phyloP scores from a whole-genome alignment of 2,113 vertebrate genomes.

The Herpailurus yagouaroundi region DNA sequence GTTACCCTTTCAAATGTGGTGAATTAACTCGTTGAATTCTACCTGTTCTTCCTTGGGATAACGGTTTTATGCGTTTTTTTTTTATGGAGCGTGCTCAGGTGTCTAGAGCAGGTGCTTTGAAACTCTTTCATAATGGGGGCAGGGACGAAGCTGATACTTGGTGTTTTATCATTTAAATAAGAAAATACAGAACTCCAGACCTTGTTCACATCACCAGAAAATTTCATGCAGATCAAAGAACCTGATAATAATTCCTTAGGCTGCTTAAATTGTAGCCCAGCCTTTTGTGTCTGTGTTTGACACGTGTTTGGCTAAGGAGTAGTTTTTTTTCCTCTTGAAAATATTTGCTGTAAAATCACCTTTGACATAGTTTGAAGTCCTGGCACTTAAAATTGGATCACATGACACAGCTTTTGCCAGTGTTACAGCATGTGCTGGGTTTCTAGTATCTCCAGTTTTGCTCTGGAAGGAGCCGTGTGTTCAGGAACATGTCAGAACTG shows the following conservation, averaged over 20 bases:
- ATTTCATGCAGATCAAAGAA: background rate
- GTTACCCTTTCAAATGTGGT: background rate
- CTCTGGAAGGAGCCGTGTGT: background rate
- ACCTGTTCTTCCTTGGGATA: background rate
- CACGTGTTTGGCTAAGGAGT: background rate
- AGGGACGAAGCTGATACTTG: background rate
- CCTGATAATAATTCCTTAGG: background rate
- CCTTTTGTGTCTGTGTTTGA: background rate
- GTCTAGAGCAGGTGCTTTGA: background rate
- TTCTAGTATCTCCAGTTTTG: background rate
- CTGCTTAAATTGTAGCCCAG: background rate
- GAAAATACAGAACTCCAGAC: background rate
- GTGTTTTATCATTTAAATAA: slow-evolving; percentile 3
- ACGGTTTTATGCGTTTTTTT: slow-evolving; percentile 8
- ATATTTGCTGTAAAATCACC: background rate
- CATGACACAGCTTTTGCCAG: background rate
- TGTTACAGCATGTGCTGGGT: background rate
- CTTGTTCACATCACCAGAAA: slow-evolving; percentile 9
- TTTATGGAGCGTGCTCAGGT: background rate
- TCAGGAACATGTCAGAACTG: background rate
- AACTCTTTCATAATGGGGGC: background rate
- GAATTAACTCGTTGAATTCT: background rate
- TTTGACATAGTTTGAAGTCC: slow-evolving; percentile 22
- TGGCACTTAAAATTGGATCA: background rate
- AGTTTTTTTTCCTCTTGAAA: background rate